phyloP scores from a whole-genome alignment of 2,888 invertebrate species.

The Drosophila mettleri region DNA sequence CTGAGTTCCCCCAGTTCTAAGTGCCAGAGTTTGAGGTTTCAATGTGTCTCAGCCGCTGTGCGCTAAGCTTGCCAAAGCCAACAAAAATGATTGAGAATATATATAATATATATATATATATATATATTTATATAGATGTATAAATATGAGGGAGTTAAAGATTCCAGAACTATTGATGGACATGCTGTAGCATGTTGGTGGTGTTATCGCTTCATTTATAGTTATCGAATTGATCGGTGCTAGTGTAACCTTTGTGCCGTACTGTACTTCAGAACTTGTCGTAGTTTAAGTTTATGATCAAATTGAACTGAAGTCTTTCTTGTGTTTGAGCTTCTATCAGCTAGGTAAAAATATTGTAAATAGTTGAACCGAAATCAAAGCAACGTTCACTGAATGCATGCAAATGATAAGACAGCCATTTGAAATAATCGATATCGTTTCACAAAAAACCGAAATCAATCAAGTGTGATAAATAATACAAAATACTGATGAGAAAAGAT shows the following conservation, averaged over 20 bases:
- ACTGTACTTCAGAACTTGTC: slow-evolving; percentile 31
- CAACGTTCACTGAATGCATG: slow-evolving; percentile 59
- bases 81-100: slow-evolving; percentile 35
- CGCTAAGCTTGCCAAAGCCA: slow-evolving; percentile 56
- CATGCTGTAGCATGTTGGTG: slow-evolving; percentile 50
- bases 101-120: slow-evolving; percentile 6
- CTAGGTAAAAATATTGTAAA: slow-evolving; percentile 16
- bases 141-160: slow-evolving; percentile 18
- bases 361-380: slow-evolving; percentile 39
- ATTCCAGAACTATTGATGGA: slow-evolving; percentile 7
- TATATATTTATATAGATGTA: slow-evolving; percentile 26
- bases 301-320: slow-evolving; percentile 18
- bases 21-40: slow-evolving; percentile 32
- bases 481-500: slow-evolving; percentile 8
- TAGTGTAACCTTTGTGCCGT: slow-evolving; percentile 28
- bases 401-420: slow-evolving; percentile 71
- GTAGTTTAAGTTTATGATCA: slow-evolving; percentile 3
- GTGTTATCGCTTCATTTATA: slow-evolving; percentile 41
- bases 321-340: slow-evolving; percentile 18
- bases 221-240: slow-evolving; percentile 38
- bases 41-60: slow-evolving; percentile 55
- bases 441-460: too few species aligned
- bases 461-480: slow-evolving; percentile 9
- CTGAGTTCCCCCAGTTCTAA: slow-evolving; percentile 13
- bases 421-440: slow-evolving; percentile 38